phyloP scores from a whole-genome alignment of 1,140 invertebrate species.

The Matsumurasca onukii region DNA sequence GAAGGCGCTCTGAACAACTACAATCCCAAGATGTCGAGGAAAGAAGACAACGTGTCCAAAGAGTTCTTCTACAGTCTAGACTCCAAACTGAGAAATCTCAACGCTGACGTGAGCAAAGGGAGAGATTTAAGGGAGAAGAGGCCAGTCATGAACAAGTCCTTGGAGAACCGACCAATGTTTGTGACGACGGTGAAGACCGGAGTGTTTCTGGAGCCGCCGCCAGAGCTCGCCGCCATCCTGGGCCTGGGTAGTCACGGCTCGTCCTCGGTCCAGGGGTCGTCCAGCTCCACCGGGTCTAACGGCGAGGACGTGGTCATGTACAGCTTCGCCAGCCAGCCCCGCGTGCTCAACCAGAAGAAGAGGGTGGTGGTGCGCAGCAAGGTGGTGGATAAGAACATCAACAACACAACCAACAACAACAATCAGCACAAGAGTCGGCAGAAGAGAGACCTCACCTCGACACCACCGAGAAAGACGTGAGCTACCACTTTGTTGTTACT shows the following conservation, averaged over 20 bases:
- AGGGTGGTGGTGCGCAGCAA: neutral
- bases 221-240: slow-evolving; percentile 64
- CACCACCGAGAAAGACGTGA: slow-evolving; percentile 24
- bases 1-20: slow-evolving; percentile 17
- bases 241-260: slow-evolving; percentile 55
- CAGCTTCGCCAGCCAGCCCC: slow-evolving; percentile 59
- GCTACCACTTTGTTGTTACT: neutral
- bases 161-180: slow-evolving; percentile 51
- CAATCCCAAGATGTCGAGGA: slow-evolving; percentile 17
- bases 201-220: slow-evolving; percentile 73
- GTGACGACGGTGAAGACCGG: slow-evolving; percentile 76
- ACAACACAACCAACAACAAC: slow-evolving; percentile 35
- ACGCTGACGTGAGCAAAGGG: slow-evolving; percentile 47
- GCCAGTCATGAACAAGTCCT: neutral
- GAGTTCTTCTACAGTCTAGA: slow-evolving; percentile 64
- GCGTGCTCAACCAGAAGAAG: slow-evolving; percentile 47
- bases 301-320: slow-evolving; percentile 55
- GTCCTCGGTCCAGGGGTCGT: slow-evolving; percentile 34
- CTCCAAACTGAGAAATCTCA: slow-evolving; percentile 60
- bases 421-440: neutral
- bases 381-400: slow-evolving; percentile 15
- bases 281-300: slow-evolving; percentile 44
- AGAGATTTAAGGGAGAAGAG: slow-evolving; percentile 1
- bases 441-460: slow-evolving; percentile 19
- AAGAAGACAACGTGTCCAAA: slow-evolving; percentile 43